These are phyloP conservation scores for Manduca sexta DNA, from an alignment of 1,140 invertebrate species.

Conservation along the genomic window DNA sequence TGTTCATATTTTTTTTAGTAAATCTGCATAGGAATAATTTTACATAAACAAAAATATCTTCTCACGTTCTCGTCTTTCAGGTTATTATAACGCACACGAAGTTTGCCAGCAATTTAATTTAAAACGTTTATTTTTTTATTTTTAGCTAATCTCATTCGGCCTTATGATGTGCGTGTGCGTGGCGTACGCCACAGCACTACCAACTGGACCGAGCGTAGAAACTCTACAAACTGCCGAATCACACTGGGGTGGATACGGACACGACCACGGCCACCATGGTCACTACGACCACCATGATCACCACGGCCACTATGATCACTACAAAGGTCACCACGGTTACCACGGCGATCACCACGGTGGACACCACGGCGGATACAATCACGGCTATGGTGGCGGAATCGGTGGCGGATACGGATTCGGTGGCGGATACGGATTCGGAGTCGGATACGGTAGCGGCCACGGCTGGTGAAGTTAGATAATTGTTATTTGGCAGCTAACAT, in stretches of 20 bases:
- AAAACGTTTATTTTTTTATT: no score
- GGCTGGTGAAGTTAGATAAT: slow-evolving; percentile 12
- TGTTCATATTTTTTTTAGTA: no score
- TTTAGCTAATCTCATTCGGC: not conserved
- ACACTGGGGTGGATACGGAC: slow-evolving; percentile 6
- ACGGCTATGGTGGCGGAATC: slow-evolving; percentile 4
- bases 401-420: not conserved
- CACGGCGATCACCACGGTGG: not conserved
- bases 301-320: not conserved
- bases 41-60: no score
- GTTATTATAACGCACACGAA: no score
- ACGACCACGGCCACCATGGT: not conserved
- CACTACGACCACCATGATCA: not conserved
- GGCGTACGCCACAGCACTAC: slow-evolving; percentile 20
- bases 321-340: not conserved
- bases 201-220: slow-evolving; percentile 2
- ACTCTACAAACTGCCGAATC: slow-evolving; percentile 10
- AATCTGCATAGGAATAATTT: no score
- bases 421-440: slow-evolving; percentile 4
- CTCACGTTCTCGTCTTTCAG: no score
- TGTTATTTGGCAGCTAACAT: not conserved
- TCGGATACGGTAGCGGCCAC: slow-evolving; percentile 16
- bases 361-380: slow-evolving; percentile 6
- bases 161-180: slow-evolving; percentile 18
- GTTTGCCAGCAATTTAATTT: no score